Conservation (phyloP, 2,113 vertebrate genomes). For the Dicaeum eximium region DNA sequence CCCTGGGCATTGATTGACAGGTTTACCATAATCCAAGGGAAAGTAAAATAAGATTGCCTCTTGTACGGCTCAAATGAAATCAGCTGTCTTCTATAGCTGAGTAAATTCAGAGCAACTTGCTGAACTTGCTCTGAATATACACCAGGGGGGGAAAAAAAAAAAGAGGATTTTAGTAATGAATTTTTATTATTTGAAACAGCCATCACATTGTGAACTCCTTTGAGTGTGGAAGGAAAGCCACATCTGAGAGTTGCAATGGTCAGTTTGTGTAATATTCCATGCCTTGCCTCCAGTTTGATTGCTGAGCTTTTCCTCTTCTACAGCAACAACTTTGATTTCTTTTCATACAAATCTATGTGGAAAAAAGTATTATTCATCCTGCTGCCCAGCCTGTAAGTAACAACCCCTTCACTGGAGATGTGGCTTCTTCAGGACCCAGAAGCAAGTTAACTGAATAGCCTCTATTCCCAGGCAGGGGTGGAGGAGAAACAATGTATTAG, state of each 20-base stretch:
- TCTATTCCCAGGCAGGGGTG: background rate
- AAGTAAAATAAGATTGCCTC: slow-evolving; percentile 17
- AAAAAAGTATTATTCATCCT: background rate
- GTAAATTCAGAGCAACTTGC: slow-evolving; percentile 12
- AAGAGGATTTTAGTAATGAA: background rate
- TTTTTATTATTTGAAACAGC: slow-evolving; percentile 22
- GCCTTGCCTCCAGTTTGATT: background rate
- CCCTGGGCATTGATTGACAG: slow-evolving; percentile 12
- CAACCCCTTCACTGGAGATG: background rate
- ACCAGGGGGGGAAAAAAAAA: background rate
- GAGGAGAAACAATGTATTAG: background rate
- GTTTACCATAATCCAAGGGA: background rate
- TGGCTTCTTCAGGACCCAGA: background rate
- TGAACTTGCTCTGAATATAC: background rate
- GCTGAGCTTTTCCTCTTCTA: background rate
- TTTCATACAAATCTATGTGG: background rate
- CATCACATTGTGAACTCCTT: background rate
- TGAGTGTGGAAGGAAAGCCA: slow-evolving; percentile 13
- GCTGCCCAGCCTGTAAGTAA: background rate
- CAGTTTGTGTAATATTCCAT: slow-evolving; percentile 18
- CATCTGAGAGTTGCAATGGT: slow-evolving; percentile 1
- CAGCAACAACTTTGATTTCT: background rate
- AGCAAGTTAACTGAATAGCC: background rate
- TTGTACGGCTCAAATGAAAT: background rate
- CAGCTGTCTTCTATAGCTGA: background rate